Base-by-base conservation (phyloP, 2,797 vertebrate genomes). In the Luscinia megarhynchos region DNA sequence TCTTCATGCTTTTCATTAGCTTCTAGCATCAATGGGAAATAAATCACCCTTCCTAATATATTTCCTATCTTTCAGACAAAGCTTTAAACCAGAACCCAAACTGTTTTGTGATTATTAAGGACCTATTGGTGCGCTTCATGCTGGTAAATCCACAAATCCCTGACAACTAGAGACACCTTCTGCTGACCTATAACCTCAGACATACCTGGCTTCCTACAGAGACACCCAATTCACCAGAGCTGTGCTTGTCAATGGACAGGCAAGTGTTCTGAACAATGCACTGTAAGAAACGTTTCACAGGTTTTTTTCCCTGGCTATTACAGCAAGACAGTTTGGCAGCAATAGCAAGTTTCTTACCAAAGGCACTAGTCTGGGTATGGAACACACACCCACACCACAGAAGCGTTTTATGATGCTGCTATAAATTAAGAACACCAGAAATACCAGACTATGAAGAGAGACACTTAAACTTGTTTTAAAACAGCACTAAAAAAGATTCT, bases 361-460 rank as follows among this genome's bases (percentile, higher is more conserved):
- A 0, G 13, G 53, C 69, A 89, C 20, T 20, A 19, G 18, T 6
- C 21, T 10, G 43, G 18, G 14, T n/a, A 43, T n/a, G 59, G 27
- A 54, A 41, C 0, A 0, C 1, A 48, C 40, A 51, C 4, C 9
- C 24, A 13, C 5, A 2, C 11, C 38, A 46, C 2, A 0, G 23
- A 82, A 84, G 12, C 11, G 11, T 53, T 43, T 46, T 27, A 74
- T 0, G 0, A 26, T 4, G 20, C 5, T 67, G n/a, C 36, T 69
- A 30, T 38, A 63, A 90, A 80, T 24, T 12, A 57, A 68, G 46
- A 41, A 3, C 11, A 15, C 14, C 40, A 53, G 43, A 69, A 85
- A 41, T 9, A 72, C 6, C 36, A 41, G 30, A n/a, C 22, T 26
- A 24, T 2, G 3, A 67, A 73, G 34, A 32, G 2, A 68, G 11